A percentile compares a stretch with the other conserved stretches of the same genome.
Conservation (phyloP, 2,797 vertebrate genomes). For the Sebastolobus altivelis region DNA sequence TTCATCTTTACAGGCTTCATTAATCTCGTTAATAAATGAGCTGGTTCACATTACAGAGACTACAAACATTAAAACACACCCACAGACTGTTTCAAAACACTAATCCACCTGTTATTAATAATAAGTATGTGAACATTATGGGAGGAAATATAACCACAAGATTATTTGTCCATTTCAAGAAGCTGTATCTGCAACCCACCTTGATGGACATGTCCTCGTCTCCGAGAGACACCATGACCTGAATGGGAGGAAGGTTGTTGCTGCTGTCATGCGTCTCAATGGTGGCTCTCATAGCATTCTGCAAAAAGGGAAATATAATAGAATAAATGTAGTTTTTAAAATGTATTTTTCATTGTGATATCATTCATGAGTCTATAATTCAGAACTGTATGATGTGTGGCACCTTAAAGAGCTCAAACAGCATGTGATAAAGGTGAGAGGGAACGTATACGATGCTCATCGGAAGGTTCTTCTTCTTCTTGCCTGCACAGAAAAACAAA, state of each 20-base stretch:
- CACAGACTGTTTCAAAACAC: not conserved
- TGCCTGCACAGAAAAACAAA: slow-evolving; percentile 73
- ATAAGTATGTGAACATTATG: not conserved
- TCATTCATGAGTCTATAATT: not conserved
- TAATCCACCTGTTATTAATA: not conserved
- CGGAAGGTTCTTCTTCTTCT: slow-evolving; percentile 79
- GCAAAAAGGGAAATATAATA: not conserved
- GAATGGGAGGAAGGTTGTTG: slow-evolving; percentile 86
- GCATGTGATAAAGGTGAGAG: slow-evolving; percentile 97
- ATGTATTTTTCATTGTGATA: not conserved
- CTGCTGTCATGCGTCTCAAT: slow-evolving; percentile 91
- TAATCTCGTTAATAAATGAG: not conserved
- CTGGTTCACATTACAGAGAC: slow-evolving; percentile 8
- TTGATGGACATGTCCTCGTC: slow-evolving; percentile 95
- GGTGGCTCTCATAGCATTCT: slow-evolving; percentile 97
- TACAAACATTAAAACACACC: slow-evolving; percentile 6
- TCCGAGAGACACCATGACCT: slow-evolving; percentile 92
- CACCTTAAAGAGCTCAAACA: slow-evolving; percentile 98
- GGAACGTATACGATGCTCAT: slow-evolving; percentile 94
- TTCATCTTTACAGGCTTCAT: slow-evolving; percentile 7
- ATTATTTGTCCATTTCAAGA: not conserved
- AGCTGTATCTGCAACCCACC: slow-evolving; percentile 62
- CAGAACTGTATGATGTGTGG: not conserved
- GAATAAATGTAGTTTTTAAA: not conserved
- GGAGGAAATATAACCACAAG: not conserved